These are phyloP conservation scores for Scarus forsteni DNA, from an alignment of 2,797 vertebrate species.

Conservation along the genomic window DNA sequence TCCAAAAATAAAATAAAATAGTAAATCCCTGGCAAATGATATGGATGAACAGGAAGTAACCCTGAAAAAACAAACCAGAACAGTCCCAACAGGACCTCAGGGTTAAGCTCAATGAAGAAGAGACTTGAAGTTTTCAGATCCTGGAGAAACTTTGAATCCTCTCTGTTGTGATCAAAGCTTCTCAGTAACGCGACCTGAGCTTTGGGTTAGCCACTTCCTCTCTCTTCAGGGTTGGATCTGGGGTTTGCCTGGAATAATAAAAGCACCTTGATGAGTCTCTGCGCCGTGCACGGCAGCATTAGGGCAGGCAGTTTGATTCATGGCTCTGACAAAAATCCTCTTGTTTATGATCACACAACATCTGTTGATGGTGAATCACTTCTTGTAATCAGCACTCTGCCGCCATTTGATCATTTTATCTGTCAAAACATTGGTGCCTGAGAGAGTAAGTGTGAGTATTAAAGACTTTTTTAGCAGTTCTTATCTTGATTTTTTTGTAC, in stretches of 20 bases:
- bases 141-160: constrained; percentile 59
- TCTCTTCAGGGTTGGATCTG: constrained; percentile 49
- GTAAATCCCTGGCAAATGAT: no score
- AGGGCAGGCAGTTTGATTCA: constrained; percentile 71
- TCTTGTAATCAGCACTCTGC: constrained; percentile 69
- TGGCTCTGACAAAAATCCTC: constrained; percentile 74
- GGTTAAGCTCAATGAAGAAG: background rate
- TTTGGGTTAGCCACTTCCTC: constrained; percentile 53
- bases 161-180: constrained; percentile 66
- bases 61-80: no score
- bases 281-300: constrained; percentile 54
- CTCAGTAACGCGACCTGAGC: constrained; percentile 49
- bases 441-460: constrained; percentile 23
- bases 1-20: no score
- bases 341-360: constrained; percentile 80
- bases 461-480: constrained; percentile 7
- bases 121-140: constrained; percentile 48
- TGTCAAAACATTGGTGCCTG: constrained; percentile 36
- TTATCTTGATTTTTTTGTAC: constrained; percentile 3
- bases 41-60: no score
- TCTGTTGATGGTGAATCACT: constrained; percentile 76
- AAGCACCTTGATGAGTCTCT: constrained; percentile 71
- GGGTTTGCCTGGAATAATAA: constrained; percentile 70
- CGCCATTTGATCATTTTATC: constrained; percentile 71
- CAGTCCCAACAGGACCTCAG: no score